phyloP scores from a whole-genome alignment of 2,888 invertebrate genomes.

The Cacoxenus indagator region DNA sequence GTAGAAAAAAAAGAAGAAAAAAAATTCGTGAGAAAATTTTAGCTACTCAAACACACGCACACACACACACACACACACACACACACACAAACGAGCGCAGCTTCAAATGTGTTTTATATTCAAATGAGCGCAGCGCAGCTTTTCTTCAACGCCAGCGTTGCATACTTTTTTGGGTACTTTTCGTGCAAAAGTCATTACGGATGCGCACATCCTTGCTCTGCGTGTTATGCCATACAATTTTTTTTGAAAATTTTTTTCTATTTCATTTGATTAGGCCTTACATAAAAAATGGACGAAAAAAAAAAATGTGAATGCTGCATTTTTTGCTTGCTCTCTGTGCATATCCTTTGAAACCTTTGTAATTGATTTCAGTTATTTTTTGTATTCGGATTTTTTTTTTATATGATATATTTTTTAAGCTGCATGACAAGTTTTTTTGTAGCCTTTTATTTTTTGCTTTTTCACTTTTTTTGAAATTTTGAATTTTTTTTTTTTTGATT shows the following conservation, averaged over 20 bases:
- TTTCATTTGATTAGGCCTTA: conserved; percentile 11
- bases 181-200: conserved; percentile 37
- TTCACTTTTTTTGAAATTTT: background rate
- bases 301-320: conserved; percentile 35
- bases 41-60: conserved; percentile 33
- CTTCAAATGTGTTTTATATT: conserved; percentile 37
- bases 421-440: conserved; percentile 53
- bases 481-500: background rate
- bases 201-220: conserved; percentile 49
- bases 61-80: background rate
- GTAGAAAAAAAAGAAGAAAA: conserved; percentile 19
- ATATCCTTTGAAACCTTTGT: conserved; percentile 47
- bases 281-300: background rate
- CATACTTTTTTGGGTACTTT: conserved; percentile 52
- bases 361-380: conserved; percentile 46
- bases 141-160: conserved; percentile 44
- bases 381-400: conserved; percentile 22
- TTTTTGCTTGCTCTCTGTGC: conserved; percentile 52
- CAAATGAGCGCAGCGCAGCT: conserved; percentile 43
- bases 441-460: conserved; percentile 24
- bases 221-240: conserved; percentile 36
- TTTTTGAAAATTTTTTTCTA: conserved; percentile 51
- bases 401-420: conserved; percentile 34
- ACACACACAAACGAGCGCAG: background rate
- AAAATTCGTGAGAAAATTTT: conserved; percentile 60